Evolutionary conservation across 2,113 vertebrate genomes (phyloP), one percentile per base, ranked within the genome.

Genomic region (Sclerurus mexicanus): DNA sequence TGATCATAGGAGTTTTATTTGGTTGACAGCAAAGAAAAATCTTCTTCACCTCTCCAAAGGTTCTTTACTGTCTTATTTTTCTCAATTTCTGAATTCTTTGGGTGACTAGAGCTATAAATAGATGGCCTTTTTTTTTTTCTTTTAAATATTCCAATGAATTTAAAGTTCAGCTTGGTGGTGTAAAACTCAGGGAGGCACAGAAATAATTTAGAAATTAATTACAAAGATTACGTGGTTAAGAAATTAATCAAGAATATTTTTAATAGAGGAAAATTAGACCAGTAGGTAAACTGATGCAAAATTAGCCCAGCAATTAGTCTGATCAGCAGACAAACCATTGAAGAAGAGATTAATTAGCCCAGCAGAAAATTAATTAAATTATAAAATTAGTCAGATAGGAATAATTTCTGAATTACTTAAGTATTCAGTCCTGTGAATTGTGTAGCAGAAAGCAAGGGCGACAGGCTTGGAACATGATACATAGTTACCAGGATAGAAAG

Each of bases 391-490:
- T 82, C 72, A 93, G 87, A 94, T 77, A 89, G 69, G 73, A 95
- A 83, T 80, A 95, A 94, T 82, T 95, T 95, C 83, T 93, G 18
- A 90, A 95, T 83, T 95, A 91, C 94, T 85, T 92, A 93, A 83
- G 33, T 91, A 95, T 35, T 81, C 46, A 79, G 81, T 87, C 40
- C 58, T 74, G 35, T 88, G 87, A 35, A 58, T 76, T 88, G 58
- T 49, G 44, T 52, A 90, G 50, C 35, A 93, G 50, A 92, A n/a
- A 95, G 10, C 3, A 3, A 72, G 42, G 16, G 7, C 85, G 39
- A 67, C 60, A 73, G 63, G 33, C 50, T 88, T 20, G 37, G 30
- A 90, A 66, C 30, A 74, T 23, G 8, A 28, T 78, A 67, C 47
- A 17, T n/a, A 62, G 50, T 60, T 76, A 72, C 37, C 3, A 49